Conservation (phyloP, 2,888 invertebrate species). For the Branchipolynoe longqiensis region DNA sequence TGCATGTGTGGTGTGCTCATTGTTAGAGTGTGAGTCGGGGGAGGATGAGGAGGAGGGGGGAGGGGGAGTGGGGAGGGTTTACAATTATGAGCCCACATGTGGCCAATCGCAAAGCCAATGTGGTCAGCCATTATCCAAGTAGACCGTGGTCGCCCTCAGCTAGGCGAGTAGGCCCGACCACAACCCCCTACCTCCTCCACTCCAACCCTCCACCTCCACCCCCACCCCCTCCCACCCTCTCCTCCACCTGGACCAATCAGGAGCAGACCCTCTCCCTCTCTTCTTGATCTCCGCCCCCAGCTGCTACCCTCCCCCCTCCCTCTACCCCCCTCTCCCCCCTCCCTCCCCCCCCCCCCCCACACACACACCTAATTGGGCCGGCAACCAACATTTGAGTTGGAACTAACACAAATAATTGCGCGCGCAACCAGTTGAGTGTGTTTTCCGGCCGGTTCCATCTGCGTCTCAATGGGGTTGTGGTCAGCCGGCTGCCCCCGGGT, state of each 20-base stretch:
- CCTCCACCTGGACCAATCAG: too few relatives aligned
- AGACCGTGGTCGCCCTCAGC: too few relatives aligned
- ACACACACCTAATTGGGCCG: not conserved
- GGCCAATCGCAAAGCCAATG: too few relatives aligned
- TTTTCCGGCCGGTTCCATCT: conserved; percentile 2
- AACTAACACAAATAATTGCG: conserved; percentile 17
- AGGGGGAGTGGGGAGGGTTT: too few relatives aligned
- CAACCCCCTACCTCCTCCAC: too few relatives aligned
- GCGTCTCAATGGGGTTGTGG: conserved; percentile 24
- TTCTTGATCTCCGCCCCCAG: conserved; percentile 14
- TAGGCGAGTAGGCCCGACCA: too few relatives aligned
- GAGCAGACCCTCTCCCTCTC: not conserved
- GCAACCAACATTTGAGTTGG: conserved; percentile 25
- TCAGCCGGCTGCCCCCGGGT: conserved; percentile 5
- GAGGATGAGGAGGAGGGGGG: too few relatives aligned
- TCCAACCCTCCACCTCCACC: not conserved
- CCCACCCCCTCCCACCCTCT: not conserved
- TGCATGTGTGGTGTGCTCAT: too few relatives aligned
- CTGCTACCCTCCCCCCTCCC: not conserved
- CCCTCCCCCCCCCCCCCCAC: conserved; percentile 7
- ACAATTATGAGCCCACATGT: too few relatives aligned
- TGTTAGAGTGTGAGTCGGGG: too few relatives aligned
- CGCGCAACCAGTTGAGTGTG: conserved; percentile 39
- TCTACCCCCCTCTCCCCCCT: not conserved
- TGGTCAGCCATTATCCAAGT: too few relatives aligned